Conservation (phyloP, 2,797 vertebrate species). For the Leucoraja ocellata region DNA sequence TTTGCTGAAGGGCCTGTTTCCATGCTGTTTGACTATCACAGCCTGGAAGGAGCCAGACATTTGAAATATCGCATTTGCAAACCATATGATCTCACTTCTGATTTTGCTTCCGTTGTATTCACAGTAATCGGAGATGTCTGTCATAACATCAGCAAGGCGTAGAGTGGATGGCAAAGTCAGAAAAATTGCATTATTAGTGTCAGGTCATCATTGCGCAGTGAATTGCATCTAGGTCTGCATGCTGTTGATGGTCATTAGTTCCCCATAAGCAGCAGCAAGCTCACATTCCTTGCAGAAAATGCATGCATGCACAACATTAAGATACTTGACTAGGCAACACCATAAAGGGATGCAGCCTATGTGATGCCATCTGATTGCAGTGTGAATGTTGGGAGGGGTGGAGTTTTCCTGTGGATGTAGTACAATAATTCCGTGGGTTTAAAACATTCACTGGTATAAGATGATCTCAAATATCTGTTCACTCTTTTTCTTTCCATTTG, state of each 20-base stretch:
- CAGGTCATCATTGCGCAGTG: background rate
- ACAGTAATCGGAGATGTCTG: no score
- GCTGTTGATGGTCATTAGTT: background rate
- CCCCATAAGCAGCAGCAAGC: no score
- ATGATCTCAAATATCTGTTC: background rate
- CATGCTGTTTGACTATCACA: no score
- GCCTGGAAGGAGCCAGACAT: no score
- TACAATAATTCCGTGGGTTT: background rate
- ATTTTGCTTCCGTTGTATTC: no score
- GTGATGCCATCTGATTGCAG: background rate
- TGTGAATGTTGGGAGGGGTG: background rate
- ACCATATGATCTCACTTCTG: no score
- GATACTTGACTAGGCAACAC: background rate
- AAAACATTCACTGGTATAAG: background rate
- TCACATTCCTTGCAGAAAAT: no score
- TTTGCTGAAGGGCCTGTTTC: no score
- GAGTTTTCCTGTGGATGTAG: background rate
- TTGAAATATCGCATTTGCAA: no score
- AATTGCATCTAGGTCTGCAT: background rate
- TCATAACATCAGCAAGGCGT: no score
- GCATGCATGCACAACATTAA: background rate
- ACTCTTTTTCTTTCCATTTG: background rate
- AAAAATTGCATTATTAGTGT: background rate
- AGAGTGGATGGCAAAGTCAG: no score
- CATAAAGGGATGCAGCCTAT: background rate